Evolutionary conservation across 2,888 invertebrate genomes (phyloP).

Genomic region (Drosophila buzzatii): DNA sequence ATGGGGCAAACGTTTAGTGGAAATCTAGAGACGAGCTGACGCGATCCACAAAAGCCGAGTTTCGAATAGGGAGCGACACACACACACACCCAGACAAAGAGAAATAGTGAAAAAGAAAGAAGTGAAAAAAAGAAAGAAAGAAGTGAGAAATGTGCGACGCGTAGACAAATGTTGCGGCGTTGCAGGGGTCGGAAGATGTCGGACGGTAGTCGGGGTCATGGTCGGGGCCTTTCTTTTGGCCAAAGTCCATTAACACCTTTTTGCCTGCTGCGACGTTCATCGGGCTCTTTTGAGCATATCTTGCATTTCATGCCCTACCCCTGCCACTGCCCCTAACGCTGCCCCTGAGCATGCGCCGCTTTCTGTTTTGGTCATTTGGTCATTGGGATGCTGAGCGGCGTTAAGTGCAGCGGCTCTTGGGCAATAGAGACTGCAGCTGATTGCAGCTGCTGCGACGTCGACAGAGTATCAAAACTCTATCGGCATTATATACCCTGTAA

Average conservation of each 20-base stretch:
- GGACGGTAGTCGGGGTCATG: conserved; percentile 37
- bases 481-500: conserved; percentile 27
- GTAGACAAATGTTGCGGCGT: conserved; percentile 21
- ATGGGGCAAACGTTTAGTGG: conserved; percentile 53
- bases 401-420: conserved; percentile 41
- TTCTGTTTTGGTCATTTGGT: conserved; percentile 44
- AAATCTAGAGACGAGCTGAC: conserved; percentile 38
- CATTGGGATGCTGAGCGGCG: conserved; percentile 35
- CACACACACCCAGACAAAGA: not conserved
- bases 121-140: conserved; percentile 13
- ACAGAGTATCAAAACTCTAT: conserved; percentile 17
- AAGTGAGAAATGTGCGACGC: conserved; percentile 51
- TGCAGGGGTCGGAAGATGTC: conserved; percentile 25
- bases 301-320: conserved; percentile 29
- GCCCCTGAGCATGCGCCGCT: conserved; percentile 14
- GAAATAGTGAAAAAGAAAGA: conserved; percentile 4
- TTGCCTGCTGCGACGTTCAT: conserved; percentile 17
- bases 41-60: conserved; percentile 7
- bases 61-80: conserved; percentile 3
- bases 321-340: not conserved
- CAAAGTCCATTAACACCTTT: conserved; percentile 78
- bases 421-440: conserved; percentile 15
- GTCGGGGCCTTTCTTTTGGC: conserved; percentile 59
- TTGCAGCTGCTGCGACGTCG: conserved; percentile 38
- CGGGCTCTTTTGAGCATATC: conserved; percentile 31